Evolutionary conservation across 1,140 invertebrate genomes (phyloP).

Genomic region (Neuroterus valhalla): DNA sequence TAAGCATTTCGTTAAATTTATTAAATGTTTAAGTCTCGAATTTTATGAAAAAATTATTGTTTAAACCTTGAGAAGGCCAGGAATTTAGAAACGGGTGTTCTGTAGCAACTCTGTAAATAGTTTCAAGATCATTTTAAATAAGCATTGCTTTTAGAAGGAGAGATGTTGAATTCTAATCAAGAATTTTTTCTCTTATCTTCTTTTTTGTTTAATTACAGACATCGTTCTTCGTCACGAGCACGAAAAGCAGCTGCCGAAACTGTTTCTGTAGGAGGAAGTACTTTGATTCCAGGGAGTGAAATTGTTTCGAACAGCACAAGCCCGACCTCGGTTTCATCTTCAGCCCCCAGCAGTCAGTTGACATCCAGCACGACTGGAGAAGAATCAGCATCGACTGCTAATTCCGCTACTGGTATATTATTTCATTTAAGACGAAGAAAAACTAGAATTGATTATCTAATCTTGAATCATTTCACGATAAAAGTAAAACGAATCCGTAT

Average conservation of each 20-base stretch:
- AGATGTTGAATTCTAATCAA: background rate
- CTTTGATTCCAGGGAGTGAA: conserved; percentile 69
- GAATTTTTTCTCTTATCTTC: conserved; percentile 5
- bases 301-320: conserved; percentile 64
- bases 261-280: conserved; percentile 59
- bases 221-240: conserved; percentile 78
- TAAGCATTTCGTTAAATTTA: too few species aligned
- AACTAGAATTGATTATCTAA: conserved; percentile 26
- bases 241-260: conserved; percentile 73
- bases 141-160: too few species aligned
- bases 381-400: conserved; percentile 64
- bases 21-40: too few species aligned
- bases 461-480: background rate
- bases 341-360: conserved; percentile 60
- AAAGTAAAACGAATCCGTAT: conserved; percentile 2
- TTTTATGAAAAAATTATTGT: too few species aligned
- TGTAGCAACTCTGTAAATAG: too few species aligned
- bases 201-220: conserved; percentile 62
- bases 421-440: background rate
- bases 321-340: conserved; percentile 63
- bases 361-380: conserved; percentile 64
- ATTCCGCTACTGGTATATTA: conserved; percentile 61
- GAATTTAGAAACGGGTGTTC: too few species aligned
- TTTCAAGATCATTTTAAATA: too few species aligned
- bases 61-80: too few species aligned